Evolutionary conservation across 2,797 vertebrate genomes (phyloP).

Genomic region (Sebastes minor): DNA sequence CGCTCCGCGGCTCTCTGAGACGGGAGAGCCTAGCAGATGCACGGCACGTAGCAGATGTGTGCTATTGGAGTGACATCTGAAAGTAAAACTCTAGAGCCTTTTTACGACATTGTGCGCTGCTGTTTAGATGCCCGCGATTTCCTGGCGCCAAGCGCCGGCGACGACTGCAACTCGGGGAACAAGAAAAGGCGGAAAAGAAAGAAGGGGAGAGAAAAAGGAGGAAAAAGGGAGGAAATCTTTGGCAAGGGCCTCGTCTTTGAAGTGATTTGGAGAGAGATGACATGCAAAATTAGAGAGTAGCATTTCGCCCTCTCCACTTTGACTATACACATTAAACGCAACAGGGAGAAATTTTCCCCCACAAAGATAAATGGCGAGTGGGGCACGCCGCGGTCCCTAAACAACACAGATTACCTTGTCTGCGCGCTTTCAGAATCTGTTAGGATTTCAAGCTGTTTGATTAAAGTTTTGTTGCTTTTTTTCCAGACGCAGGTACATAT

Average conservation of each 20-base stretch:
- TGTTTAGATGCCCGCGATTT: slow-evolving; percentile 77
- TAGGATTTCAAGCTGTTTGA: slow-evolving; percentile 69
- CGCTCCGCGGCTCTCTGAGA: slow-evolving; percentile 58
- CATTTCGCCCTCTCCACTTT: slow-evolving; percentile 81
- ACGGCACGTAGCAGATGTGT: slow-evolving; percentile 84
- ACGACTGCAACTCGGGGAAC: slow-evolving; percentile 68
- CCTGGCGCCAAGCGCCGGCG: slow-evolving; percentile 63
- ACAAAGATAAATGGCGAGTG: slow-evolving; percentile 71
- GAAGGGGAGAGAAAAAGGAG: slow-evolving; percentile 40
- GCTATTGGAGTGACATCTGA: slow-evolving; percentile 86
- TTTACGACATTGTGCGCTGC: slow-evolving; percentile 73
- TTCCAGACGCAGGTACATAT: slow-evolving; percentile 52
- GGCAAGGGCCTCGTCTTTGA: slow-evolving; percentile 83
- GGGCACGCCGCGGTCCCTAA: slow-evolving; percentile 59
- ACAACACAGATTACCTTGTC: slow-evolving; percentile 82
- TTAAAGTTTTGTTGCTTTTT: slow-evolving; percentile 65
- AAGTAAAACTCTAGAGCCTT: slow-evolving; percentile 81
- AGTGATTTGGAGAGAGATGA: slow-evolving; percentile 88
- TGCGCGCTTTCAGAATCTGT: slow-evolving; percentile 68
- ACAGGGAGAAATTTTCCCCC: slow-evolving; percentile 72
- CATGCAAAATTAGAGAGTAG: slow-evolving; percentile 82
- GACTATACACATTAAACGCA: slow-evolving; percentile 82
- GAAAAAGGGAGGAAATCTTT: slow-evolving; percentile 77
- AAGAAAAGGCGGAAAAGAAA: slow-evolving; percentile 66
- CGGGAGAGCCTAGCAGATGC: slow-evolving; percentile 79